phyloP scores from a whole-genome alignment of 1,140 invertebrate genomes.

The Camponotus vicinus region DNA sequence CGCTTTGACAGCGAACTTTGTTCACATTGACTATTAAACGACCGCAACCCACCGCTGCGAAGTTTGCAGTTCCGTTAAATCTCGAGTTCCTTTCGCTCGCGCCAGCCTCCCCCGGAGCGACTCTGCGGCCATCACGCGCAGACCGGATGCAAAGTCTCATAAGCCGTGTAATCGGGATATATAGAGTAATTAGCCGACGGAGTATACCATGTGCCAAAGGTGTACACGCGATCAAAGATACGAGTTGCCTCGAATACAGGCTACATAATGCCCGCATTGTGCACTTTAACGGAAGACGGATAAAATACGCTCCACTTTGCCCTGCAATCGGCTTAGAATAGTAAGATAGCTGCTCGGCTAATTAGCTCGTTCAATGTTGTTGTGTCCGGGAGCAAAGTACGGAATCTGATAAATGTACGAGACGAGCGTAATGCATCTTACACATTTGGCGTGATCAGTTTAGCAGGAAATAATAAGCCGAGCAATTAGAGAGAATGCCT shows the following conservation, averaged over 20 bases:
- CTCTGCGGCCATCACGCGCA: slow-evolving; percentile 21
- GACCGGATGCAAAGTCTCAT: slow-evolving; percentile 17
- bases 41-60: background rate
- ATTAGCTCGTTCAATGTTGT: slow-evolving; percentile 35
- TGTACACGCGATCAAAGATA: background rate
- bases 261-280: background rate
- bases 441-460: background rate
- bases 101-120: background rate
- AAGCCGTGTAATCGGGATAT: slow-evolving; percentile 41
- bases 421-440: no score
- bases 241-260: background rate
- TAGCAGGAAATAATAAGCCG: background rate
- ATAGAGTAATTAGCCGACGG: slow-evolving; percentile 10
- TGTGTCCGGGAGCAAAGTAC: slow-evolving; percentile 23
- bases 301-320: slow-evolving; percentile 1
- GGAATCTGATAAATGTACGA: background rate
- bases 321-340: slow-evolving; percentile 12
- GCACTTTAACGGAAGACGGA: slow-evolving; percentile 21
- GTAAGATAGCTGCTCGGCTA: slow-evolving; percentile 45
- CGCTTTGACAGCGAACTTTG: slow-evolving; percentile 50
- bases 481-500: background rate
- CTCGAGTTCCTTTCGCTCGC: background rate
- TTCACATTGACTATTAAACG: slow-evolving; percentile 42
- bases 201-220: background rate
- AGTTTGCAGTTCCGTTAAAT: slow-evolving; percentile 20